Conservation (phyloP, 2,797 vertebrate genomes). For the Danio kyathit region DNA sequence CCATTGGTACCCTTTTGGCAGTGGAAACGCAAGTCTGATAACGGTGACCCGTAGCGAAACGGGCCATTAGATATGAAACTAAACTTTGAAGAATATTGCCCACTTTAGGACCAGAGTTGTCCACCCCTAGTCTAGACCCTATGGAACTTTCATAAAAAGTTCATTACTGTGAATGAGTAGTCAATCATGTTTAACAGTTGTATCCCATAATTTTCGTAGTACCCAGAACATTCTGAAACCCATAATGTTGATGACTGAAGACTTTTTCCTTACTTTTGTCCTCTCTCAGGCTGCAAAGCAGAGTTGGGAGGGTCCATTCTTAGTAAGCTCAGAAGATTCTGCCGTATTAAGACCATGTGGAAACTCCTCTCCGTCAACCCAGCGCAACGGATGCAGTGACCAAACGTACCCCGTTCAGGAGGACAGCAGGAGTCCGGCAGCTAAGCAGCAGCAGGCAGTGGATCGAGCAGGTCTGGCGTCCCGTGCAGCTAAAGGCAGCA, state of each 20-base stretch:
- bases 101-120: no score
- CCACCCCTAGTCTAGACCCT: no score
- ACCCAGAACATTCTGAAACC: not conserved
- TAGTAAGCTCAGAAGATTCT: constrained; percentile 79
- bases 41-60: no score
- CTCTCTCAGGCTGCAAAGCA: constrained; percentile 79
- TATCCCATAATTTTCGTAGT: not conserved
- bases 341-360: constrained; percentile 74
- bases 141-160: no score
- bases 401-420: constrained; percentile 73
- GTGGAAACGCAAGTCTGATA: no score
- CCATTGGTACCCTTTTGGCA: no score
- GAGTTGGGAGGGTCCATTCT: constrained; percentile 80
- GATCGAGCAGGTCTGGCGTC: constrained; percentile 95
- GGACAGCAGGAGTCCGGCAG: constrained; percentile 70
- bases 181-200: not conserved
- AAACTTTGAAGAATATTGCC: no score
- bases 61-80: no score
- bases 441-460: constrained; percentile 76
- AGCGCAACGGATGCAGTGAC: constrained; percentile 74
- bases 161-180: not conserved
- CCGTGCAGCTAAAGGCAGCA: constrained; percentile 83
- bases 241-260: not conserved
- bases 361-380: constrained; percentile 74
- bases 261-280: not conserved